phyloP scores from a whole-genome alignment of 2,797 vertebrate genomes.

The Pangasius mekongensis region DNA sequence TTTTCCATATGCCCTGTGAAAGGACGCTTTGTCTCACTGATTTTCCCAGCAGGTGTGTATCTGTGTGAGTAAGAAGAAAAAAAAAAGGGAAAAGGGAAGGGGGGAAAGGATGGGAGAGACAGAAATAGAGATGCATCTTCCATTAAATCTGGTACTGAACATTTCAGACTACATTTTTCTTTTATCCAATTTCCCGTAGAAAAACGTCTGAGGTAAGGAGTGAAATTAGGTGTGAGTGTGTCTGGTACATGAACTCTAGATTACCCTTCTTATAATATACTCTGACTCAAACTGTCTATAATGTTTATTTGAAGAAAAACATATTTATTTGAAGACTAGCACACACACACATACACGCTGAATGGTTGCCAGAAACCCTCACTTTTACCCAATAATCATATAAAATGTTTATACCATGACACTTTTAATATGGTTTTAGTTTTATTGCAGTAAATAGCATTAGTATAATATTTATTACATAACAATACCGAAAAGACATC shows the following conservation, averaged over 20 bases:
- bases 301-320: conserved; percentile 31
- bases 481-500: neutral
- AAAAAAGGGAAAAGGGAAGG: neutral
- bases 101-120: neutral
- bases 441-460: neutral
- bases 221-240: neutral
- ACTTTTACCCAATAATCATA: neutral
- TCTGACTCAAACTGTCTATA: neutral
- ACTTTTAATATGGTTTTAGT: neutral
- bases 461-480: neutral
- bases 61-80: neutral
- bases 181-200: neutral
- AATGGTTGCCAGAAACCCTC: neutral
- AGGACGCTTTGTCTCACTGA: conserved; percentile 20
- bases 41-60: conserved; percentile 13
- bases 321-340: conserved; percentile 6
- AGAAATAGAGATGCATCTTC: conserved; percentile 16
- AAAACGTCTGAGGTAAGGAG: neutral
- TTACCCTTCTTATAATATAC: neutral
- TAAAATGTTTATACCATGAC: neutral
- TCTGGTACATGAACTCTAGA: conserved; percentile 10
- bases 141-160: neutral
- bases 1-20: conserved; percentile 25
- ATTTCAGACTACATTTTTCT: conserved; percentile 3
- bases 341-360: neutral